These are phyloP conservation scores for Opisthograptis luteolata DNA, from an alignment of 2,888 invertebrate genomes.

Conservation along the genomic window DNA sequence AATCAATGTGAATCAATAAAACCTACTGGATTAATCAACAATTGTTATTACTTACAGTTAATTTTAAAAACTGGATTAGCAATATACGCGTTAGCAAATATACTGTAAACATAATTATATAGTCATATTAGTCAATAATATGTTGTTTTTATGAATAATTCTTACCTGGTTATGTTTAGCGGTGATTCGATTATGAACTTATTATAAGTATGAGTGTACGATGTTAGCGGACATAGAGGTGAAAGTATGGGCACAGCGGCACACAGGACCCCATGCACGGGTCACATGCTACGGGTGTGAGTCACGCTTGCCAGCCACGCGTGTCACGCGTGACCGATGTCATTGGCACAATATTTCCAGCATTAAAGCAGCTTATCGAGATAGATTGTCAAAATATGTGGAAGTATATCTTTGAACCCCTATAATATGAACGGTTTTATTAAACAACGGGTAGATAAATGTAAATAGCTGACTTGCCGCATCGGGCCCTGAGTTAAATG, in stretches of 20 bases:
- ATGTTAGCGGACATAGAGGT: background rate
- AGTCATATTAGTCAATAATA: background rate
- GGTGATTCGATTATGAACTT: constrained; percentile 1
- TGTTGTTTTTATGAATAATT: background rate
- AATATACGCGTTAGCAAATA: constrained; percentile 72
- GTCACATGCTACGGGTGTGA: too few species aligned
- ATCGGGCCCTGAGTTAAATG: too few species aligned
- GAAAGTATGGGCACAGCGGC: too few species aligned
- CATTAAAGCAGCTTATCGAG: background rate
- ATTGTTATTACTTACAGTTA: constrained; percentile 44
- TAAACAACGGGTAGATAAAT: too few species aligned
- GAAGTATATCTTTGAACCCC: background rate
- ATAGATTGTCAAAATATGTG: constrained; percentile 2
- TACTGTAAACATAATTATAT: constrained; percentile 13
- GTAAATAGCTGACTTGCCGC: too few species aligned
- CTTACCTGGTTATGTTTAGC: constrained; percentile 7
- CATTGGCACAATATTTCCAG: too few species aligned
- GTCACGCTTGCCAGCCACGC: too few species aligned
- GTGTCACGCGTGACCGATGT: too few species aligned
- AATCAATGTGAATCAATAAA: background rate
- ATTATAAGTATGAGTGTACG: background rate
- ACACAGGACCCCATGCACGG: too few species aligned
- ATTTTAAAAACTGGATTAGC: constrained; percentile 50
- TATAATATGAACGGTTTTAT: too few species aligned
- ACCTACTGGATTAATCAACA: constrained; percentile 20